Evolutionary conservation across 2,888 invertebrate genomes (phyloP).

Genomic region (Nomada fabriciana): DNA sequence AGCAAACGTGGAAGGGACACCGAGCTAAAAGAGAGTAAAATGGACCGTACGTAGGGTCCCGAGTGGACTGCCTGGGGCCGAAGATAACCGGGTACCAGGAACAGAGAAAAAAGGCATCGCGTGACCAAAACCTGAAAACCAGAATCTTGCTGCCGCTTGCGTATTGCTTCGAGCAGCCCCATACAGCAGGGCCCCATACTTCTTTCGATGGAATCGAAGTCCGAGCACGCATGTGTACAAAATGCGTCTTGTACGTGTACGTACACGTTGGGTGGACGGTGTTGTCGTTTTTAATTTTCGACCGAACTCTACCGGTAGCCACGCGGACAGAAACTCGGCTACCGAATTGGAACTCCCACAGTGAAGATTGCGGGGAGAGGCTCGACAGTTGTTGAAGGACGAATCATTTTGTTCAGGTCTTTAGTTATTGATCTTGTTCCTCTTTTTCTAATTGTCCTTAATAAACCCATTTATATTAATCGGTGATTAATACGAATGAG

Average conservation of each 20-base stretch:
- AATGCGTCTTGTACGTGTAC: neutral
- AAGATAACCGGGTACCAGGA: conserved; percentile 84
- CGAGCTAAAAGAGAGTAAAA: conserved; percentile 43
- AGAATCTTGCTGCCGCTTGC: conserved; percentile 53
- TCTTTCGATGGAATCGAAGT: conserved; percentile 46
- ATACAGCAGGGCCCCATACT: conserved; percentile 35
- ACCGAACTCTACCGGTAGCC: conserved; percentile 48
- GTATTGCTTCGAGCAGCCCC: conserved; percentile 18
- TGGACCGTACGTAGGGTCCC: conserved; percentile 47
- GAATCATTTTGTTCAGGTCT: neutral
- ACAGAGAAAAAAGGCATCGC: conserved; percentile 82
- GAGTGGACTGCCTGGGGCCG: conserved; percentile 75
- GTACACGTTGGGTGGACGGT: neutral
- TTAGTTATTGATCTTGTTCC: neutral
- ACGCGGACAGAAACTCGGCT: conserved; percentile 41
- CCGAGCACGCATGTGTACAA: conserved; percentile 11
- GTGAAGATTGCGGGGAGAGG: conserved; percentile 24
- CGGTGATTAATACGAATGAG: too few species aligned
- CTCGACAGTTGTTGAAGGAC: neutral
- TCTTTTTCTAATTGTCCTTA: neutral
- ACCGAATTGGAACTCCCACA: conserved; percentile 60
- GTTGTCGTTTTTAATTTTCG: conserved; percentile 58
- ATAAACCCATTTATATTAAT: too few species aligned
- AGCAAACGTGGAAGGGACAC: conserved; percentile 12
- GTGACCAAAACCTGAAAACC: conserved; percentile 65